Conservation (phyloP, 2,113 vertebrate species). For the Eolophus roseicapilla region DNA sequence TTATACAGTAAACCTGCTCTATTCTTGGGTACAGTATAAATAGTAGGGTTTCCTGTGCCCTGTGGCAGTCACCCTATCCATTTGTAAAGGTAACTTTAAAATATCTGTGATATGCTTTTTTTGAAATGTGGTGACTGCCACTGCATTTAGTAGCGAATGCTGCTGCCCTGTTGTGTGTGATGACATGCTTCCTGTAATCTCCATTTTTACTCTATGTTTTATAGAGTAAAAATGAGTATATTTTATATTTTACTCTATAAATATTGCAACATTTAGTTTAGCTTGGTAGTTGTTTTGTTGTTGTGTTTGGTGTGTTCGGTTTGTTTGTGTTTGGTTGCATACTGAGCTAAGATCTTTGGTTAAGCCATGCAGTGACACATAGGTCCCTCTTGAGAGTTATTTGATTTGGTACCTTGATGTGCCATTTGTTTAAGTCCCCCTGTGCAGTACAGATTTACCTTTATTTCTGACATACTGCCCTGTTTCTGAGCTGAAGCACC, state of each 20-base stretch:
- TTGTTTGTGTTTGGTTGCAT: background rate
- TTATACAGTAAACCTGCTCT: background rate
- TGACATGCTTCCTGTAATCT: background rate
- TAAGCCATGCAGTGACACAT: background rate
- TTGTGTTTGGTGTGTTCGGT: background rate
- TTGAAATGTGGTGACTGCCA: background rate
- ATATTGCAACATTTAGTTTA: background rate
- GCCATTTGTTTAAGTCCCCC: background rate
- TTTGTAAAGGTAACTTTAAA: background rate
- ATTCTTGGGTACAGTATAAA: background rate
- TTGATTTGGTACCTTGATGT: background rate
- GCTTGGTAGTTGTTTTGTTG: background rate
- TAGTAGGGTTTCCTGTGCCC: background rate
- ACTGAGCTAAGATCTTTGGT: background rate
- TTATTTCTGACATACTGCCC: background rate
- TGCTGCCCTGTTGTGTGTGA: background rate
- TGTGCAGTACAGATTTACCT: background rate
- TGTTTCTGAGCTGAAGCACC: background rate
- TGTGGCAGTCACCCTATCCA: background rate
- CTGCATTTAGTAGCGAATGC: background rate
- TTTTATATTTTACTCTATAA: background rate
- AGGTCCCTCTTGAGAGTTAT: background rate
- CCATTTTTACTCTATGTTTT: background rate
- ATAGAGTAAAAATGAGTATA: background rate
- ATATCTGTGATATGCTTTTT: background rate